phyloP scores from a whole-genome alignment of 2,113 vertebrate genomes.

The Elephas maximus region DNA sequence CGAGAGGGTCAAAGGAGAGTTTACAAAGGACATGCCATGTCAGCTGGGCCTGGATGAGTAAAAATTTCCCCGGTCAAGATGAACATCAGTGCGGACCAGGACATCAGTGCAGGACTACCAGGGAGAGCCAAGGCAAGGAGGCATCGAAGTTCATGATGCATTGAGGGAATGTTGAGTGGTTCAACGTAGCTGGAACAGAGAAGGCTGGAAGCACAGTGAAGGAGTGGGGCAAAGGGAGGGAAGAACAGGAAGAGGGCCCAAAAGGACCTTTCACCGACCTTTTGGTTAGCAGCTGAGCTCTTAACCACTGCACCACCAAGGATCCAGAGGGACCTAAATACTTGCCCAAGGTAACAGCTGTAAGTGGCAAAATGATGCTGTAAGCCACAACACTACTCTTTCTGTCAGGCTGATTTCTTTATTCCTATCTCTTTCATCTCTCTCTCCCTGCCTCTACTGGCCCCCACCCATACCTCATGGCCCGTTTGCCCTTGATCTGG shows the following conservation, averaged over 20 bases:
- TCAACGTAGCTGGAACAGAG: background rate
- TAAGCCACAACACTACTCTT: background rate
- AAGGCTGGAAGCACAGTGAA: background rate
- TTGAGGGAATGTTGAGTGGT: background rate
- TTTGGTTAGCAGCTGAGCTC: no score
- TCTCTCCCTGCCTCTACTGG: background rate
- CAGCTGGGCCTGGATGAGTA: background rate
- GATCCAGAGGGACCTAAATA: no score
- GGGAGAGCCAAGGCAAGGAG: background rate
- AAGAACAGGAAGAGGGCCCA: background rate
- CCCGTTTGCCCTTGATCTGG: background rate
- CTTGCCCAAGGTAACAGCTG: background rate
- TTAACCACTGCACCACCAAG: background rate
- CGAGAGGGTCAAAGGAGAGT: background rate
- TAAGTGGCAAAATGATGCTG: background rate
- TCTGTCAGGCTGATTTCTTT: background rate
- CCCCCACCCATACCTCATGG: no score
- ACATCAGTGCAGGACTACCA: background rate
- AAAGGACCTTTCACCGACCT: no score
- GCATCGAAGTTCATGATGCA: background rate
- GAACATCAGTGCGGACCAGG: background rate
- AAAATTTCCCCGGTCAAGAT: background rate
- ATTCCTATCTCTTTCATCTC: background rate
- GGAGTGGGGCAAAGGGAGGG: fast-evolving
- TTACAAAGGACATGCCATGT: background rate